A percentile compares a stretch with the other conserved stretches of the same genome.
These are phyloP conservation scores for Varecia variegata DNA, from an alignment of 2,797 vertebrate species.

Conservation along the genomic window DNA sequence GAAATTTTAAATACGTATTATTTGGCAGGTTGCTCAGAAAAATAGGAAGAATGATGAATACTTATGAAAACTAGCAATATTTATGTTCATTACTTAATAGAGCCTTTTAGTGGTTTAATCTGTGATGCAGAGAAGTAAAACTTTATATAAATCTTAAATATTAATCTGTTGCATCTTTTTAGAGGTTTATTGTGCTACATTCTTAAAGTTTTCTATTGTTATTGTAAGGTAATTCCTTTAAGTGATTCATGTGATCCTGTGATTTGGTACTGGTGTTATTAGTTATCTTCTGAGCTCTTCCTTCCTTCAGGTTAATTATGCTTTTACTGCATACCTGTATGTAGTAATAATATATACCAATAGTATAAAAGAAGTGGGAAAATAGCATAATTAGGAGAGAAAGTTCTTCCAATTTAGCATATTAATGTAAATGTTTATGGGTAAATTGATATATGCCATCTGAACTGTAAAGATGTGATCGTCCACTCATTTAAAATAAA, in stretches of 20 bases:
- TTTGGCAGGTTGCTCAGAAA: constrained; percentile 74
- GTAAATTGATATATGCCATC: not conserved
- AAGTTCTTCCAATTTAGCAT: not conserved
- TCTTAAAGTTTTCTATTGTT: not conserved
- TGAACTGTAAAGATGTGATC: not conserved
- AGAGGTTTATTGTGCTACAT: not conserved
- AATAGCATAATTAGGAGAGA: not conserved
- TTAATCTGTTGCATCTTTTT: not conserved
- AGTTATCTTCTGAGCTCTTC: not conserved
- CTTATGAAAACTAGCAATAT: constrained; percentile 12
- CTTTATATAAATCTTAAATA: not conserved
- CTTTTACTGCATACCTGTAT: not conserved
- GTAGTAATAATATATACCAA: not conserved
- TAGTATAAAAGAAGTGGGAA: not conserved
- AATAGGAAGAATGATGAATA: constrained; percentile 11
- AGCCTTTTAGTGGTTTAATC: constrained; percentile 7
- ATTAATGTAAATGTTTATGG: not conserved
- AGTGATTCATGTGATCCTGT: not conserved
- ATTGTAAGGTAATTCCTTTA: not conserved
- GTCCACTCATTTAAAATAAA: not conserved
- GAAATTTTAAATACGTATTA: constrained; percentile 77
- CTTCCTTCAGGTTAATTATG: not conserved
- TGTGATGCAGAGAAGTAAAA: not conserved
- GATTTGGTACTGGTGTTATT: not conserved
- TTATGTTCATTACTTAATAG: not conserved